Conservation (phyloP, 2,113 vertebrate species). For the Lepus timidus region DNA sequence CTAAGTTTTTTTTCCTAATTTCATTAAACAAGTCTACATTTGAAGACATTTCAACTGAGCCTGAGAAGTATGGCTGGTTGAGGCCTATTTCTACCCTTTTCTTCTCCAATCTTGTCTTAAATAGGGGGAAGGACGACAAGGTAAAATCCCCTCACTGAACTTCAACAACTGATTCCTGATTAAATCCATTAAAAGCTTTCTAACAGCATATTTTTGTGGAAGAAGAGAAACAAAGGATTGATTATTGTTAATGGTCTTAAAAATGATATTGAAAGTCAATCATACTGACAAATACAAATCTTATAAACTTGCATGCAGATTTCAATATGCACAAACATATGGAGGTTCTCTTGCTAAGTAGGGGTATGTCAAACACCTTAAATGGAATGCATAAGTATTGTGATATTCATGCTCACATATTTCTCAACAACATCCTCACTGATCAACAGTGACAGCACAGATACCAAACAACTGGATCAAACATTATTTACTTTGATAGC, state of each 20-base stretch:
- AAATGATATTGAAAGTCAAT: constrained; percentile 17
- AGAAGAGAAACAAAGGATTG: neutral
- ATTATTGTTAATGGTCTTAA: constrained; percentile 3
- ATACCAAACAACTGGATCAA: constrained; percentile 32
- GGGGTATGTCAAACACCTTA: neutral
- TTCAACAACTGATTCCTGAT: neutral
- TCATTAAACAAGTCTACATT: neutral
- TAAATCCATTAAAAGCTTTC: neutral
- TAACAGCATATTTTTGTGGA: neutral
- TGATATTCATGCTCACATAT: neutral
- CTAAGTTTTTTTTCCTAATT: neutral
- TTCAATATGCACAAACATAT: neutral
- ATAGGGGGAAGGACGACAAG: neutral
- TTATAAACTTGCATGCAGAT: neutral
- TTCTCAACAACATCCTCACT: constrained; percentile 47
- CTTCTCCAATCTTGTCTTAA: neutral
- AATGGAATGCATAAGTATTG: neutral
- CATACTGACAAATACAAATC: neutral
- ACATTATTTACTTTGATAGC: neutral
- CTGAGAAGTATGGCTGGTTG: neutral
- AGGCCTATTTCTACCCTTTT: neutral
- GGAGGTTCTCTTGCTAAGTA: neutral
- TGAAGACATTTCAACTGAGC: neutral
- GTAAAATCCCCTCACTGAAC: neutral
- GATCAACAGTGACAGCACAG: constrained; percentile 50